Evolutionary conservation across 1,140 invertebrate species (phyloP).

Genomic region (Solen grandis): DNA sequence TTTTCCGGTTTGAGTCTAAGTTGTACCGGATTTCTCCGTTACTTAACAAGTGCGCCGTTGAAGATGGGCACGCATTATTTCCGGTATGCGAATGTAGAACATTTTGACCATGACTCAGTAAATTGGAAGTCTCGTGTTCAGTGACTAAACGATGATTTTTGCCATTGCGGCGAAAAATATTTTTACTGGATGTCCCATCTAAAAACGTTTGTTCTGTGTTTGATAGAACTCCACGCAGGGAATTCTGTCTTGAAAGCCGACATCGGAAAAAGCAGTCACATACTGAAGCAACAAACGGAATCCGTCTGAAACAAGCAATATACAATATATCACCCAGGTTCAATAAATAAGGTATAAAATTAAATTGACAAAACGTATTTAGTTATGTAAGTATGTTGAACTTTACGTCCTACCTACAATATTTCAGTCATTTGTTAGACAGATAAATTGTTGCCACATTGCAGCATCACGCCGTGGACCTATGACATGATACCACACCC

Average conservation of each 20-base stretch:
- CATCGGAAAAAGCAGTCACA: constrained; percentile 28
- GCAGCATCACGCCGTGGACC: no score
- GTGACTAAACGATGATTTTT: neutral
- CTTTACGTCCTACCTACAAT: neutral
- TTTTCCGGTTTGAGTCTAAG: neutral
- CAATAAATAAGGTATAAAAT: constrained; percentile 5
- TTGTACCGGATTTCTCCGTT: constrained; percentile 6
- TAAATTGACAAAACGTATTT: neutral
- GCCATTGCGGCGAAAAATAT: neutral
- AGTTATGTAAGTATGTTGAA: neutral
- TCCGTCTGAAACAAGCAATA: constrained; percentile 31
- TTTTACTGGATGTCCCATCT: constrained; percentile 28
- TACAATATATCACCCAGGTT: neutral
- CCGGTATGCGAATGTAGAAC: neutral
- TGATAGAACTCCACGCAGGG: neutral
- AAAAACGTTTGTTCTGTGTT: constrained; percentile 37
- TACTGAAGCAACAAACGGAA: constrained; percentile 22
- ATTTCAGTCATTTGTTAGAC: neutral
- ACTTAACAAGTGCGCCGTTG: neutral
- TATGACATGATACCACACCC: no score
- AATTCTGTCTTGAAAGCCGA: neutral
- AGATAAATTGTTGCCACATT: neutral
- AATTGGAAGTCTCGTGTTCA: constrained; percentile 8
- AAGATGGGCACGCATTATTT: neutral
- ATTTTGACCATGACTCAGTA: neutral